Conservation (phyloP, 2,888 invertebrate species). For the Alcis repandata region DNA sequence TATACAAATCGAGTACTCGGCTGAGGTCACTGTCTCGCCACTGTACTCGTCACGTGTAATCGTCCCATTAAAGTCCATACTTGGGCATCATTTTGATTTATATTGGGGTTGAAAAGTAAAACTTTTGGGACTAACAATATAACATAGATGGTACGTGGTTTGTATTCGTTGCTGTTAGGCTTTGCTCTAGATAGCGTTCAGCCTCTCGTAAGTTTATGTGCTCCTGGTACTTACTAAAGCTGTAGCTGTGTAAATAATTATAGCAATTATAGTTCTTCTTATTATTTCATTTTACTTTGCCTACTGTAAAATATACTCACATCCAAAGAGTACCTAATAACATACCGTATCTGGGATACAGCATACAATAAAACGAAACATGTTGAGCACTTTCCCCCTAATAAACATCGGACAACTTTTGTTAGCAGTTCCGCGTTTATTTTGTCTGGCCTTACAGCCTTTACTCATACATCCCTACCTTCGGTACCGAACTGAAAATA, state of each 20-base stretch:
- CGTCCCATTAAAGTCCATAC: too few relatives aligned
- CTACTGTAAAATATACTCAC: too few relatives aligned
- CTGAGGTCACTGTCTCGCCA: too few relatives aligned
- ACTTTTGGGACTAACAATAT: not conserved
- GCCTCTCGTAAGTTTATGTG: not conserved
- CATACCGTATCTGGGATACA: not conserved
- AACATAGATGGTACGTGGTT: not conserved
- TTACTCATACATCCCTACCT: conserved; percentile 66
- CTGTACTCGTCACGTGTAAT: too few relatives aligned
- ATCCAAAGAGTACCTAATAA: not conserved
- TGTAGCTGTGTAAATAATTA: too few relatives aligned
- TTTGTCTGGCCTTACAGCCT: conserved; percentile 68
- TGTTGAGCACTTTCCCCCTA: conserved; percentile 62
- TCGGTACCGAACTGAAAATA: conserved; percentile 84
- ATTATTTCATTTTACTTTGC: too few relatives aligned
- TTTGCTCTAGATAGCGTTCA: not conserved
- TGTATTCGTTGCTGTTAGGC: not conserved
- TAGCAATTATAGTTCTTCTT: too few relatives aligned
- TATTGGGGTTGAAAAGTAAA: conserved; percentile 26
- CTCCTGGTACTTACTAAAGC: not conserved
- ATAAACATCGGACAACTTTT: conserved; percentile 54
- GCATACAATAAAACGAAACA: conserved; percentile 24
- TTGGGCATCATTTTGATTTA: conserved; percentile 59
- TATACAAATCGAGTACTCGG: too few relatives aligned
- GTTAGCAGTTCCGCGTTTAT: conserved; percentile 68